Conservation (phyloP, 92 coral and sea anemone species). For the Desmophyllum pertusum region DNA sequence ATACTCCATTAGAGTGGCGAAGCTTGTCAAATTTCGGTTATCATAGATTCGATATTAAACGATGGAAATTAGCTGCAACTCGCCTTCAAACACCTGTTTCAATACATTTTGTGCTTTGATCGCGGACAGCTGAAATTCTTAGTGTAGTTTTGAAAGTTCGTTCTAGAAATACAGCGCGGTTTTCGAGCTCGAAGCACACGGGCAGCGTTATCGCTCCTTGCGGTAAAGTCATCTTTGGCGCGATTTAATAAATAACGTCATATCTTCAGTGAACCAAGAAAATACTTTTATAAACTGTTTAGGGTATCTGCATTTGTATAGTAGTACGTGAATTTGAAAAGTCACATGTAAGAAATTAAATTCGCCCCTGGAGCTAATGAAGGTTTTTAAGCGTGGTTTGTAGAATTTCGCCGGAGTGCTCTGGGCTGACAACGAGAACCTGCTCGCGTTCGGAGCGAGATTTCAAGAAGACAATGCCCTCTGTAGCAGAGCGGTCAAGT, state of each 20-base stretch:
- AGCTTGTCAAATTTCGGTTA: constrained; percentile 66
- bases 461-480: constrained; percentile 30
- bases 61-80: constrained; percentile 58
- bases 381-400: constrained; percentile 10
- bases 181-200: neutral
- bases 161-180: constrained; percentile 24
- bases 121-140: constrained; percentile 50
- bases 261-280: constrained; percentile 29
- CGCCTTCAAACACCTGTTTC: constrained; percentile 62
- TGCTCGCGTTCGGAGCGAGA: constrained; percentile 48
- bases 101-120: constrained; percentile 49
- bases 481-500: constrained; percentile 33
- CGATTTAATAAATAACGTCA: constrained; percentile 26
- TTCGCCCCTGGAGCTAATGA: constrained; percentile 43
- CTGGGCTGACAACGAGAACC: neutral
- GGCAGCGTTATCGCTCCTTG: constrained; percentile 8
- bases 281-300: constrained; percentile 26
- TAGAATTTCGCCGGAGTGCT: constrained; percentile 10
- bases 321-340: constrained; percentile 40
- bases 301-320: constrained; percentile 3
- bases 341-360: constrained; percentile 43
- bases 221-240: constrained; percentile 11
- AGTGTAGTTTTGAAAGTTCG: constrained; percentile 36
- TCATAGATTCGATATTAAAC: constrained; percentile 57
- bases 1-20: constrained; percentile 58